These are phyloP conservation scores for Halcyon leucocephala DNA, from an alignment of 2,797 vertebrate species.

Conservation along the genomic window DNA sequence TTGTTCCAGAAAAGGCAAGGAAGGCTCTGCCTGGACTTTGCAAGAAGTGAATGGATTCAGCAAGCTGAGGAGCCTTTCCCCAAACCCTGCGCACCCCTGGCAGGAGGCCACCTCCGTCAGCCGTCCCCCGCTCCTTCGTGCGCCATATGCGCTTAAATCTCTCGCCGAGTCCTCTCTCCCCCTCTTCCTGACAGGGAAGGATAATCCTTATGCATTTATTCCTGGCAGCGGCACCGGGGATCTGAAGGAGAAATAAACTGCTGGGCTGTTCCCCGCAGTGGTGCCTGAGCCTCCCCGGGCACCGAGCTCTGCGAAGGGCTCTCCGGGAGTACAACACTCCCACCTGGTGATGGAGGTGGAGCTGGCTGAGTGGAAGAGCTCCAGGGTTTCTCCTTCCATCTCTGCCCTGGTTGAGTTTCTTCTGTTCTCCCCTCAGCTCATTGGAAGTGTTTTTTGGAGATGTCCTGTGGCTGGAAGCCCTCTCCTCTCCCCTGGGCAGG, in stretches of 20 bases:
- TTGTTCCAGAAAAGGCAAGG: slow-evolving; percentile 16
- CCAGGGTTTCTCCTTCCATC: neutral
- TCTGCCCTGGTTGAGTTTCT: neutral
- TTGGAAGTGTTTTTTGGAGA: neutral
- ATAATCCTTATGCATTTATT: slow-evolving; percentile 68
- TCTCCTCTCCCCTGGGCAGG: neutral
- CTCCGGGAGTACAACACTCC: slow-evolving; percentile 68
- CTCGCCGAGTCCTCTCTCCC: neutral
- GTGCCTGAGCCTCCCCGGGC: neutral
- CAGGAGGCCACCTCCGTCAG: slow-evolving; percentile 46
- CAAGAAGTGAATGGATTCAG: neutral
- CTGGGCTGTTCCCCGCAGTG: neutral
- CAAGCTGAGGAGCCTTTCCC: slow-evolving; percentile 22
- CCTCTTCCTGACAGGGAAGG: slow-evolving; percentile 43
- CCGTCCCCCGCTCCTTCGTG: slow-evolving; percentile 40
- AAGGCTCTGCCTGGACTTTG: slow-evolving; percentile 21
- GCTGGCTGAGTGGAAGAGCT: neutral
- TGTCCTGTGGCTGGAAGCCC: neutral
- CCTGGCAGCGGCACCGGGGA: slow-evolving; percentile 6
- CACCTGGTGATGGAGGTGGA: slow-evolving; percentile 70
- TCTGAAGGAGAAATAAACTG: slow-evolving; percentile 46
- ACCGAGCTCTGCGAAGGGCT: neutral
- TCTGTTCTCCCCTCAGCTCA: neutral
- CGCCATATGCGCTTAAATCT: slow-evolving; percentile 37
- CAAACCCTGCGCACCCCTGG: slow-evolving; percentile 35